Base-by-base conservation (phyloP, 2,888 invertebrate genomes). In the Clunio marinus region DNA sequence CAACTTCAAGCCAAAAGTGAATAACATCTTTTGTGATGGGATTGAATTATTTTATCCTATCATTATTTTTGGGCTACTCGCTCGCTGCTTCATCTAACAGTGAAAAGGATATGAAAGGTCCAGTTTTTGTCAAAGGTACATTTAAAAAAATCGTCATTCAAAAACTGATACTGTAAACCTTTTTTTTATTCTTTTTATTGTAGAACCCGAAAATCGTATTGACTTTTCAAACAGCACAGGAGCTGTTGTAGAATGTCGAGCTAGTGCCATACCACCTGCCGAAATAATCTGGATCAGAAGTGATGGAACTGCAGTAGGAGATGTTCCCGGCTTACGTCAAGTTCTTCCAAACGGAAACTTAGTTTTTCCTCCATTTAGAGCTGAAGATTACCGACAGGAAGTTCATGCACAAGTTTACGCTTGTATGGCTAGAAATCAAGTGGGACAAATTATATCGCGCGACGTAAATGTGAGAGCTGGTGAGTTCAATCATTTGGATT, bases 381-480 rank as follows among this genome's bases (percentile, higher is more conserved):
- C 93, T 65, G 92, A 93, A 78, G 92, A 93, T 77, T 96, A 95
- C 76, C 86, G 92, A 55, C 93, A 95, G 79, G 93, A 94, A 78
- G 93, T 96, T 58, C 96, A 96, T 77, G 93, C 94, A 70, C 93
- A 94, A 80, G 89, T 93, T 70, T 96, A 96, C 81, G 89, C 93
- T 73, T 96, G 96, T 77, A 83, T 93, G 72, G 95, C 96, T 8
- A 86, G 88, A 74, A 96, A 93, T 79, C 85, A 89, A 69, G 91
- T 92, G 73, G 96, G 96, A 71, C 88, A 90, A 35, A 92, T 96
- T 74, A 88, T 93, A 76, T 95, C 95, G 60, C 84, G 94, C 68
- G 93, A 93, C 78, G 93, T 96, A 76, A 92, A 94, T 80, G 94
- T 96, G 66, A 84, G 94, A 82, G 95, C 96, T 80, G 96, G 96